Conservation (phyloP, 2,113 vertebrate species). For the Macroglossus sobrinus region DNA sequence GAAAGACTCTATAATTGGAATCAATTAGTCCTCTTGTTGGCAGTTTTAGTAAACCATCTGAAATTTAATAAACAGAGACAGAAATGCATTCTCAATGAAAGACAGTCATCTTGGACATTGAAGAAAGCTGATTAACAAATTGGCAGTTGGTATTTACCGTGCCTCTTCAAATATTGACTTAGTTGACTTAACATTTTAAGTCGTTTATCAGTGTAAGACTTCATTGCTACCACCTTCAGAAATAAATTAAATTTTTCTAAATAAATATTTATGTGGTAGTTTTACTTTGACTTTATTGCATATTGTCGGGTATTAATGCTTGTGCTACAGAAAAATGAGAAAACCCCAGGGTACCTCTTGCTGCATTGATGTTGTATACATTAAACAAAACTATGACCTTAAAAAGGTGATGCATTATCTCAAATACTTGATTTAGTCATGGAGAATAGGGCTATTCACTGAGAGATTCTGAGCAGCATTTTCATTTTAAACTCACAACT, state of each 20-base stretch:
- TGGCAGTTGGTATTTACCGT: slow-evolving; percentile 55
- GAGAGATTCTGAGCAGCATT: not conserved
- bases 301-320: not conserved
- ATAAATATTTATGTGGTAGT: slow-evolving; percentile 37
- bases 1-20: slow-evolving; percentile 68
- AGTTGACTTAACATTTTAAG: slow-evolving; percentile 31
- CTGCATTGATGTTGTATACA: not conserved
- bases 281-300: not conserved
- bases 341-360: not conserved
- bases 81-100: slow-evolving; percentile 48
- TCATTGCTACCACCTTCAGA: slow-evolving; percentile 44
- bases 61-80: slow-evolving; percentile 75
- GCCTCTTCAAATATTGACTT: slow-evolving; percentile 62
- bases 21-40: slow-evolving; percentile 73
- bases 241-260: slow-evolving; percentile 42
- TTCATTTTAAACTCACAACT: not conserved
- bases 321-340: not conserved
- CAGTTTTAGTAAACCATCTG: slow-evolving; percentile 71
- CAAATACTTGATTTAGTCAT: not conserved
- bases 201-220: not conserved
- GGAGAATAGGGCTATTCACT: not conserved
- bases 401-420: not conserved
- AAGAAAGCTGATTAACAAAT: slow-evolving; percentile 67
- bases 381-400: not conserved
- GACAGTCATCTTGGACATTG: slow-evolving; percentile 59